Evolutionary conservation across 1,140 invertebrate genomes (phyloP).

Genomic region (Drosophila kurseongensis): DNA sequence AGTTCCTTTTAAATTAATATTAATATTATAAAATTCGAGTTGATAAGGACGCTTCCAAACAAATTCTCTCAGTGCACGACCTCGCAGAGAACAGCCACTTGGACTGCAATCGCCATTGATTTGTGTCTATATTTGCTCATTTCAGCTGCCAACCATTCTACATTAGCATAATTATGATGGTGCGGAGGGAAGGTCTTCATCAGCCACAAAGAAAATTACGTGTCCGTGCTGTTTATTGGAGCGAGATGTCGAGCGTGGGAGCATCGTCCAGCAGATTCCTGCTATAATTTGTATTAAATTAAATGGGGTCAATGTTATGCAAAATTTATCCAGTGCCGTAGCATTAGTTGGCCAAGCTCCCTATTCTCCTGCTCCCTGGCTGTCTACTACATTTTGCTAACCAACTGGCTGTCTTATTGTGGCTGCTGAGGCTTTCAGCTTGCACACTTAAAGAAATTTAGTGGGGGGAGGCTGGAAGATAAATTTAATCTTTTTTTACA

Average conservation of each 20-base stretch:
- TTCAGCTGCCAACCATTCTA: constrained; percentile 38
- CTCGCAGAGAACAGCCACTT: neutral
- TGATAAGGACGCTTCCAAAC: too few species aligned
- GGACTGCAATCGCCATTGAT: constrained; percentile 44
- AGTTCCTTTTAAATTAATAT: too few species aligned
- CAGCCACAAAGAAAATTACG: constrained; percentile 62
- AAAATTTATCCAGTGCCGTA: constrained; percentile 38
- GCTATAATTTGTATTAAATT: constrained; percentile 64
- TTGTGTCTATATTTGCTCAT: constrained; percentile 63
- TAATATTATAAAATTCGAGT: too few species aligned
- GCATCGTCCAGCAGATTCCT: constrained; percentile 14
- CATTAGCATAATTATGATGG: constrained; percentile 72
- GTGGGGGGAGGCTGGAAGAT: too few species aligned
- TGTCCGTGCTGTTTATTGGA: constrained; percentile 38
- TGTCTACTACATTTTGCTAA: neutral
- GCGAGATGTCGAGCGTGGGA: constrained; percentile 25
- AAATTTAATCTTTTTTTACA: too few species aligned
- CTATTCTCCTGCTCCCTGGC: neutral
- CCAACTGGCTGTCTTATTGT: constrained; percentile 15
- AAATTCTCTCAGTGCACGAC: constrained; percentile 7
- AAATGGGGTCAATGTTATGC: constrained; percentile 74
- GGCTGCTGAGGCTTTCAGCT: constrained; percentile 18
- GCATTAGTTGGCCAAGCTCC: too few species aligned
- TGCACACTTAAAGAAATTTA: neutral
- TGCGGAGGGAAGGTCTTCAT: neutral